phyloP scores from a whole-genome alignment of 2,888 invertebrate species.

The Eristalis tenax region DNA sequence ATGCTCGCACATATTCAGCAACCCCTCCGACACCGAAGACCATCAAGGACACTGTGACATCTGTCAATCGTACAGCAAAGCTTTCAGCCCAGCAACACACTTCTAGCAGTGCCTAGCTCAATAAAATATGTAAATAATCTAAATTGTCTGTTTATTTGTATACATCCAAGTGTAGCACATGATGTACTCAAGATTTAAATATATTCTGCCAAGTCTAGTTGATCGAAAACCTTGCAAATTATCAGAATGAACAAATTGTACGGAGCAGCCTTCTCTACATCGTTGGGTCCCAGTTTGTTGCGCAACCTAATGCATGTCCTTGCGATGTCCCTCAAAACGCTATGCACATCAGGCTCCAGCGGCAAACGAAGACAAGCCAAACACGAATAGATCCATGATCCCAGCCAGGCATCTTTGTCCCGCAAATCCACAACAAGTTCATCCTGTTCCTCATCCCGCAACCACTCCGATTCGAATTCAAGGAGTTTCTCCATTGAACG shows the following conservation, averaged over 20 bases:
- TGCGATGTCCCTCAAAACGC: slow-evolving; percentile 78
- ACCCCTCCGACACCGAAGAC: slow-evolving; percentile 64
- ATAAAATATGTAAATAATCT: slow-evolving; percentile 40
- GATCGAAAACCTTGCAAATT: slow-evolving; percentile 79
- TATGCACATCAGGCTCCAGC: slow-evolving; percentile 79
- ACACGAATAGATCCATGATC: slow-evolving; percentile 79
- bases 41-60: slow-evolving; percentile 76
- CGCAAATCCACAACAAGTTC: slow-evolving; percentile 73
- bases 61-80: slow-evolving; percentile 75
- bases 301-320: slow-evolving; percentile 77
- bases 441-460: slow-evolving; percentile 69
- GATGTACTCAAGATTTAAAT: slow-evolving; percentile 74
- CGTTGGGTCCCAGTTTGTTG: slow-evolving; percentile 74
- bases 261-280: slow-evolving; percentile 76
- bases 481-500: slow-evolving; percentile 77
- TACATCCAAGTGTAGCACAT: slow-evolving; percentile 1
- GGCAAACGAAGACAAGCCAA: slow-evolving; percentile 79
- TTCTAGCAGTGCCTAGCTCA: neutral
- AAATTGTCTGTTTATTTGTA: slow-evolving; percentile 28
- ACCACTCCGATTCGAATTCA: slow-evolving; percentile 77
- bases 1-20: slow-evolving; percentile 52
- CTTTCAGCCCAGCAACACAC: slow-evolving; percentile 69
- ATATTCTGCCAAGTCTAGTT: slow-evolving; percentile 78
- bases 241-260: slow-evolving; percentile 79
- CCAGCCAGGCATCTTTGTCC: slow-evolving; percentile 77